Conservation (phyloP, 2,888 invertebrate species). For the Automeris io region DNA sequence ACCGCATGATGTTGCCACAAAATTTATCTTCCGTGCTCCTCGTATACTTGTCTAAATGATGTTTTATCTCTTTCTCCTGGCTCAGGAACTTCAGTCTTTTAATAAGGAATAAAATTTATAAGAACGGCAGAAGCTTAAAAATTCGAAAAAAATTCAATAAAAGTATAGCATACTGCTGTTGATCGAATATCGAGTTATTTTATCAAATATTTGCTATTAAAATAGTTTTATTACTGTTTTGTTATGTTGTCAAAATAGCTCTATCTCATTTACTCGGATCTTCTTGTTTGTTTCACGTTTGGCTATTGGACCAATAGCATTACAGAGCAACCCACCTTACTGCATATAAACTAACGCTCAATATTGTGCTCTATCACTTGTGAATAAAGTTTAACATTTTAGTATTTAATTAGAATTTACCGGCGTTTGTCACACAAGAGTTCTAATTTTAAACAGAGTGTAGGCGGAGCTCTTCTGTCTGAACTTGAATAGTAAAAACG, state of each 20-base stretch:
- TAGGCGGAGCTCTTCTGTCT: conserved; percentile 72
- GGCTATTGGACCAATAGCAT: conserved; percentile 72
- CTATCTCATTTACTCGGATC: conserved; percentile 63
- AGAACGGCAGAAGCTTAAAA: not conserved
- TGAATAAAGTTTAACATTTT: conserved; percentile 74
- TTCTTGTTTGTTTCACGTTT: conserved; percentile 72
- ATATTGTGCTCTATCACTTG: conserved; percentile 69
- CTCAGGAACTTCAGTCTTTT: conserved; percentile 1
- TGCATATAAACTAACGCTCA: conserved; percentile 60
- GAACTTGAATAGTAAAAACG: conserved; percentile 73
- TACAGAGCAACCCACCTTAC: conserved; percentile 75
- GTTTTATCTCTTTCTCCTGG: conserved; percentile 9
- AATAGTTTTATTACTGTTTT: conserved; percentile 3
- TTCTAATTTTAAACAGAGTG: conserved; percentile 78
- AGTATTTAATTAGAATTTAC: conserved; percentile 68
- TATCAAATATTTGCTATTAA: not conserved
- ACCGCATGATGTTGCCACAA: conserved; percentile 24
- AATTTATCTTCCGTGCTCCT: conserved; percentile 50
- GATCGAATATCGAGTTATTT: not conserved
- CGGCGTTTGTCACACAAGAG: conserved; percentile 76
- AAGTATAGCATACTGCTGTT: too few relatives aligned
- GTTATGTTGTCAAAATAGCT: conserved; percentile 29
- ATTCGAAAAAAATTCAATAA: not conserved
- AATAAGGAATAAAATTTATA: conserved; percentile 5
- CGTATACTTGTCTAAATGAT: conserved; percentile 18